Percentiles rank a stretch among this genome's conserved stretches.
phyloP scores from a whole-genome alignment of 2,797 vertebrate genomes.

The Mormyrus hasselquistii region DNA sequence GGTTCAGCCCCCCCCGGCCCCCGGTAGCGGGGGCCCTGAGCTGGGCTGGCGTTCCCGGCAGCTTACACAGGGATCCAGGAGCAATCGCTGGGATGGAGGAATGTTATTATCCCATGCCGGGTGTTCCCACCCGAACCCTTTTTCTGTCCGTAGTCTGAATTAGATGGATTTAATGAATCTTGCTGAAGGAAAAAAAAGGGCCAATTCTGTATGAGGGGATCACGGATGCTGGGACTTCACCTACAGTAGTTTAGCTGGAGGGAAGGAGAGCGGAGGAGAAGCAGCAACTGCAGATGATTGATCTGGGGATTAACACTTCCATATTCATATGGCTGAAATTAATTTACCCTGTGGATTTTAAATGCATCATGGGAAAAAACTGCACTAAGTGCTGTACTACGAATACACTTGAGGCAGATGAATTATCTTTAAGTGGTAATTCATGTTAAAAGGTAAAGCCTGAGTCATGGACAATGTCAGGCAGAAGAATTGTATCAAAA shows the following conservation, averaged over 20 bases:
- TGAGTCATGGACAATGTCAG: neutral
- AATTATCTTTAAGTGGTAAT: neutral
- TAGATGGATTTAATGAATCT: constrained; percentile 66
- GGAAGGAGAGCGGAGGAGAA: constrained; percentile 28
- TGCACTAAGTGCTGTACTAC: constrained; percentile 22
- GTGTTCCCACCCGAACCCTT: constrained; percentile 32
- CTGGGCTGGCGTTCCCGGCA: constrained; percentile 43
- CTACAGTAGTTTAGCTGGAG: constrained; percentile 35
- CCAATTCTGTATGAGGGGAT: constrained; percentile 58
- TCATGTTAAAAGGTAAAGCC: neutral
- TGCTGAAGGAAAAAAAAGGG: constrained; percentile 55
- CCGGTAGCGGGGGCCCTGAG: neutral
- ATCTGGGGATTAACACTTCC: constrained; percentile 46
- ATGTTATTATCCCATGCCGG: constrained; percentile 64
- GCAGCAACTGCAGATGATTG: constrained; percentile 33
- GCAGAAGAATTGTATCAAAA: neutral
- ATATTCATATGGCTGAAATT: constrained; percentile 30
- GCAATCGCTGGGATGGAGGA: constrained; percentile 70
- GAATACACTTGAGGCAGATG: neutral
- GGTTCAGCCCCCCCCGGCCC: neutral
- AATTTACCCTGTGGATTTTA: constrained; percentile 28
- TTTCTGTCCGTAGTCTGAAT: constrained; percentile 38
- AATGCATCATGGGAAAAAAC: constrained; percentile 25
- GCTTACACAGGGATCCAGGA: constrained; percentile 56
- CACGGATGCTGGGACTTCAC: constrained; percentile 59